Evolutionary conservation across 2,797 vertebrate genomes (phyloP).

Genomic region (Cynodonichthys magdalenae): DNA sequence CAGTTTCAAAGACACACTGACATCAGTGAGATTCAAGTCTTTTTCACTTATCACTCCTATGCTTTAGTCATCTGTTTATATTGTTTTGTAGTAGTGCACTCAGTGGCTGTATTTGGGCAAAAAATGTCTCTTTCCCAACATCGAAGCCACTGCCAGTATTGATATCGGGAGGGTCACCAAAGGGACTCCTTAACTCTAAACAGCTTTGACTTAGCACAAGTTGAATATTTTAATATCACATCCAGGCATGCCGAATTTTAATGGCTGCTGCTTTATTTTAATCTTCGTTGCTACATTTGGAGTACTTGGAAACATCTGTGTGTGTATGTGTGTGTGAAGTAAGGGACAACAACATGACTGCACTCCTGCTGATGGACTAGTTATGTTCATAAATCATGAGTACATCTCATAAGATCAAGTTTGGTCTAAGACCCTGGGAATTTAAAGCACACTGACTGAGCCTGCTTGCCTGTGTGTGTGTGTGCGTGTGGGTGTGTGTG

Average conservation of each 20-base stretch:
- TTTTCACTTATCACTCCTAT: conserved; percentile 1
- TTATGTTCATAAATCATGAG: conserved; percentile 68
- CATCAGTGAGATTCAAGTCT: conserved; percentile 7
- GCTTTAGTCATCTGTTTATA: conserved; percentile 41
- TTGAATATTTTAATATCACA: conserved; percentile 41
- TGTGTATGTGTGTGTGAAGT: conserved; percentile 4
- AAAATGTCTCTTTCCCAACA: conserved; percentile 4
- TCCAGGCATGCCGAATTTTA: conserved; percentile 18
- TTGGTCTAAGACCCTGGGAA: conserved; percentile 45
- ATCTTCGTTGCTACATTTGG: conserved; percentile 8
- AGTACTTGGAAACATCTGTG: conserved; percentile 9
- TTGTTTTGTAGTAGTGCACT: conserved; percentile 30
- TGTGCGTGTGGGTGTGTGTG: background rate
- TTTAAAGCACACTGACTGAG: conserved; percentile 22
- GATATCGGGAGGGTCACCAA: conserved; percentile 20
- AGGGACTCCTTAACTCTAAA: conserved; percentile 30
- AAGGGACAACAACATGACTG: conserved; percentile 41
- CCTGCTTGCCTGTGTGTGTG: background rate
- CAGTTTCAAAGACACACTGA: conserved; percentile 33
- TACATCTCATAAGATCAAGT: conserved; percentile 61
- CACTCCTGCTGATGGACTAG: conserved; percentile 47
- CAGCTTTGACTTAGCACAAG: conserved; percentile 34
- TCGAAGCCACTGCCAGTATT: conserved; percentile 6
- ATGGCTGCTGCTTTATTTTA: conserved; percentile 34
- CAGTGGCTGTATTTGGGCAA: conserved; percentile 20